phyloP scores from a whole-genome alignment of 2,797 vertebrate genomes.

The Adelosebastes latens region DNA sequence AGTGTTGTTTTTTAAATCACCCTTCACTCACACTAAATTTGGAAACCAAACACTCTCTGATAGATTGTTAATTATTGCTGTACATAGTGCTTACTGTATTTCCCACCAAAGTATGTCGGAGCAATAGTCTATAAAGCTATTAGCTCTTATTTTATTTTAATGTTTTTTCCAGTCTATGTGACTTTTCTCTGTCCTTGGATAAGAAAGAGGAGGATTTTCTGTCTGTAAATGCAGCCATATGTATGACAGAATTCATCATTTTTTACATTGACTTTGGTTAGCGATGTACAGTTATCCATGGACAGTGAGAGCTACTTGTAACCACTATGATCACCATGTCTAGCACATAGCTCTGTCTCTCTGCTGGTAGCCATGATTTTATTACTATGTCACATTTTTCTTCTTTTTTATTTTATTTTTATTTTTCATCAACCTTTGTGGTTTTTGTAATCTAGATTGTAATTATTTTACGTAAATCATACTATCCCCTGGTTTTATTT shows the following conservation, averaged over 20 bases:
- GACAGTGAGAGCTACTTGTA: conserved; percentile 47
- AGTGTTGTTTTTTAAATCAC: background rate
- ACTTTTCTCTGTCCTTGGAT: conserved; percentile 29
- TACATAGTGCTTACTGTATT: conserved; percentile 69
- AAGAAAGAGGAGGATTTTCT: background rate
- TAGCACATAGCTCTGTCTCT: conserved; percentile 52
- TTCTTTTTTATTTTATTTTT: background rate
- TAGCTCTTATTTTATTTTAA: conserved; percentile 10
- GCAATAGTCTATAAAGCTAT: conserved; percentile 25
- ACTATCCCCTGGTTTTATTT: conserved; percentile 70
- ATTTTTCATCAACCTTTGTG: conserved; percentile 53
- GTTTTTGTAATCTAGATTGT: conserved; percentile 75
- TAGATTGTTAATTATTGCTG: conserved; percentile 62
- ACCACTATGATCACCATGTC: conserved; percentile 75
- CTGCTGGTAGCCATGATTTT: conserved; percentile 79
- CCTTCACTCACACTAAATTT: background rate
- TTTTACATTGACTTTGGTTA: background rate
- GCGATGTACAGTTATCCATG: background rate
- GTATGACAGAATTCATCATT: background rate
- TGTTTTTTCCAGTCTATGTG: conserved; percentile 4
- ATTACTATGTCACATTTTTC: conserved; percentile 26
- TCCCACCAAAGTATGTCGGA: conserved; percentile 34
- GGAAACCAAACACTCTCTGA: conserved; percentile 27
- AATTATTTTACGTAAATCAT: conserved; percentile 72
- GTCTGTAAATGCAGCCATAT: conserved; percentile 3